These are phyloP conservation scores for Phymastichus coffea DNA, from an alignment of 1,140 invertebrate species.

Conservation along the genomic window DNA sequence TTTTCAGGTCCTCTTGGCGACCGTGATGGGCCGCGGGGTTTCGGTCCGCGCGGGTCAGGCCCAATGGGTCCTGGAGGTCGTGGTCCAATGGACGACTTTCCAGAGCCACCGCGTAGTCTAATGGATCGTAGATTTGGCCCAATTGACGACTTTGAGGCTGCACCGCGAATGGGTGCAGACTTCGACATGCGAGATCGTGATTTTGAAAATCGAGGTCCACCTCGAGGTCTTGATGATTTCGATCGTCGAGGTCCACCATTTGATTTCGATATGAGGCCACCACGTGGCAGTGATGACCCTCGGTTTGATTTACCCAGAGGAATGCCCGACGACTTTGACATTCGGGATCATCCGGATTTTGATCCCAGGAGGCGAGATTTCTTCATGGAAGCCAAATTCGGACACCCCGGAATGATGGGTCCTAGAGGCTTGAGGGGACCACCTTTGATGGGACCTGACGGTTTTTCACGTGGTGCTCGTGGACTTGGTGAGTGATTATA, in stretches of 20 bases:
- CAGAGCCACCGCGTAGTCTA: slow-evolving; percentile 37
- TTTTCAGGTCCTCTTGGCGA: slow-evolving; percentile 6
- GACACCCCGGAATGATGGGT: slow-evolving; percentile 50
- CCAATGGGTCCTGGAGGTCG: slow-evolving; percentile 36
- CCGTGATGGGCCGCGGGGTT: slow-evolving; percentile 9
- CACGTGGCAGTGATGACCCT: slow-evolving; percentile 43
- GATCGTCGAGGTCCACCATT: slow-evolving; percentile 44
- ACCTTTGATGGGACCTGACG: slow-evolving; percentile 47
- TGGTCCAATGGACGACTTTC: slow-evolving; percentile 31
- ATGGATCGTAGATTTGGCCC: slow-evolving; percentile 34
- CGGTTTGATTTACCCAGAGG: slow-evolving; percentile 33
- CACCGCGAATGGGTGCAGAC: slow-evolving; percentile 43
- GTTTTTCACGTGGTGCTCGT: slow-evolving; percentile 49
- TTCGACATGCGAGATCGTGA: slow-evolving; percentile 37
- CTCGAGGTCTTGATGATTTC: slow-evolving; percentile 49
- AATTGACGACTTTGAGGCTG: slow-evolving; percentile 45
- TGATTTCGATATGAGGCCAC: slow-evolving; percentile 52
- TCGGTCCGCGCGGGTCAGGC: background rate
- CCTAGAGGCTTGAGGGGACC: slow-evolving; percentile 50
- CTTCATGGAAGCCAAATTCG: slow-evolving; percentile 50
- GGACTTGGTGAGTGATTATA: slow-evolving; percentile 53
- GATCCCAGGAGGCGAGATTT: slow-evolving; percentile 50
- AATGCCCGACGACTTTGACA: slow-evolving; percentile 46
- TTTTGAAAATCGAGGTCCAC: slow-evolving; percentile 38
- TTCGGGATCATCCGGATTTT: slow-evolving; percentile 48